Evolutionary conservation across 1,140 invertebrate genomes (phyloP).

Genomic region (Caenorhabditis remanei): DNA sequence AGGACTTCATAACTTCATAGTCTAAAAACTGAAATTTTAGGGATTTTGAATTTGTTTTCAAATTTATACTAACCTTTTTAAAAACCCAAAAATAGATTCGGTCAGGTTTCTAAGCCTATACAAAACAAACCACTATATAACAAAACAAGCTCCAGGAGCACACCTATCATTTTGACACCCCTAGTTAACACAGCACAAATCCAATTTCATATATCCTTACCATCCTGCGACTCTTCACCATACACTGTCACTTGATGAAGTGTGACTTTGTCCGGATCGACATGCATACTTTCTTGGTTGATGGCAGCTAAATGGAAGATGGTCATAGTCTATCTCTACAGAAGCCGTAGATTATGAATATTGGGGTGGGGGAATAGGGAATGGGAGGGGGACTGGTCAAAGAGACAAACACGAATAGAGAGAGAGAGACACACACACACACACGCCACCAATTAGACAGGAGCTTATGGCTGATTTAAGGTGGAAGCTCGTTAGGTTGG

Average conservation of each 20-base stretch:
- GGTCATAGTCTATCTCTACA: constrained; percentile 23
- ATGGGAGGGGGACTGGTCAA: neutral
- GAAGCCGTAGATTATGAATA: constrained; percentile 46
- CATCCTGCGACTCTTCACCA: constrained; percentile 25
- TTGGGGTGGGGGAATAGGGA: neutral
- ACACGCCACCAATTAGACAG: constrained; percentile 47
- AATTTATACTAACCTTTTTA: too few species aligned
- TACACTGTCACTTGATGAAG: neutral
- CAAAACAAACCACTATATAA: too few species aligned
- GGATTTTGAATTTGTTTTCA: too few species aligned
- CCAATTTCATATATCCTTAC: neutral
- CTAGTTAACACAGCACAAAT: too few species aligned
- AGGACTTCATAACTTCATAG: too few species aligned
- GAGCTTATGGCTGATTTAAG: constrained; percentile 55
- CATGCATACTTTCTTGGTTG: too few species aligned
- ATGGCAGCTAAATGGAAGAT: constrained; percentile 5
- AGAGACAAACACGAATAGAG: neutral
- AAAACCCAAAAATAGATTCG: too few species aligned
- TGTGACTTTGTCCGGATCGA: neutral
- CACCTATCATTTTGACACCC: too few species aligned
- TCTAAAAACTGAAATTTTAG: too few species aligned
- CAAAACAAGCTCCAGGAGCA: too few species aligned
- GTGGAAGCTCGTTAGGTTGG: constrained; percentile 28
- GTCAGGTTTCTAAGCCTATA: too few species aligned
- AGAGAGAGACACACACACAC: too few species aligned